phyloP scores from a whole-genome alignment of 2,113 vertebrate genomes.

The Aspidoscelis tigris region DNA sequence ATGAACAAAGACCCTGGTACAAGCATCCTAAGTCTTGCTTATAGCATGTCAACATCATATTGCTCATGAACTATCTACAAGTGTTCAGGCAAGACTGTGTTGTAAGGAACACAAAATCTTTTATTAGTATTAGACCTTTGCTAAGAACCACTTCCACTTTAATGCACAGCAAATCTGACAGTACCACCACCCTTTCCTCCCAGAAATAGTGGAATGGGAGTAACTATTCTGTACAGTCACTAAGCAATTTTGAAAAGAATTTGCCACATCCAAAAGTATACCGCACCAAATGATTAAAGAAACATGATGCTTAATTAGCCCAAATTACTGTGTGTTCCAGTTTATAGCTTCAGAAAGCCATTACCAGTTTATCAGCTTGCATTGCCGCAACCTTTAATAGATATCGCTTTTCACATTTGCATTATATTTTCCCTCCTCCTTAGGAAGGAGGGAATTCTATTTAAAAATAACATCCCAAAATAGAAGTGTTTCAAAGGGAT shows the following conservation, averaged over 20 bases:
- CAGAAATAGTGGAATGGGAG: conserved; percentile 14
- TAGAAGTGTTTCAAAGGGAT: neutral
- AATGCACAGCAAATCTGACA: neutral
- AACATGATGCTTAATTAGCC: conserved; percentile 14
- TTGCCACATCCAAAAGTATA: conserved; percentile 13
- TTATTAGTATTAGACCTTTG: neutral
- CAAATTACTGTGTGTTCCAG: neutral
- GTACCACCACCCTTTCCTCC: neutral
- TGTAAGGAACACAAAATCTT: neutral
- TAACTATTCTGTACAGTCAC: conserved; percentile 16
- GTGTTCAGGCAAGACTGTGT: neutral
- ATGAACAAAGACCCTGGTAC: neutral
- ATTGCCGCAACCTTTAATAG: conserved; percentile 22
- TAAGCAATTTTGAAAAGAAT: conserved; percentile 9
- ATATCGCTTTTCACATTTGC: conserved; percentile 3
- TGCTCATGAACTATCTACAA: neutral
- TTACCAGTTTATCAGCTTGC: conserved; percentile 28
- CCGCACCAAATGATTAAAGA: neutral
- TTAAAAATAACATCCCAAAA: conserved; percentile 14
- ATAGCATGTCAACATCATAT: neutral
- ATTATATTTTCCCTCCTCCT: neutral
- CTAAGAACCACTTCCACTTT: neutral
- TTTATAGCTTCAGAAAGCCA: conserved; percentile 28
- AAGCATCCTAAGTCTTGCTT: neutral
- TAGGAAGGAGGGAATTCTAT: neutral